These are phyloP conservation scores for Brachionichthys hirsutus DNA, from an alignment of 2,113 vertebrate species.

Conservation along the genomic window DNA sequence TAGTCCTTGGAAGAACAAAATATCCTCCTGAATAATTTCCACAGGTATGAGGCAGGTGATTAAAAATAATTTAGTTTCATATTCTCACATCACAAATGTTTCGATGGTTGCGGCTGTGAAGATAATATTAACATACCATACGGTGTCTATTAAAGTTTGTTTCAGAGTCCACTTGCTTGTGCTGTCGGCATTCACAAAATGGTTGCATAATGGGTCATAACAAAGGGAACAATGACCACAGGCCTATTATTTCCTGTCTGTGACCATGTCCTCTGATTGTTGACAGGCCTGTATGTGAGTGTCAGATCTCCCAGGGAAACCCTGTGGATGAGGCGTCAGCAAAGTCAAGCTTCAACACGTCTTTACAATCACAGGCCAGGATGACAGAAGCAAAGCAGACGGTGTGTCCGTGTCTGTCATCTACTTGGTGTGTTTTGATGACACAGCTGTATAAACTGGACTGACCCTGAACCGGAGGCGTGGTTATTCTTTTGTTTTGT, in stretches of 20 bases:
- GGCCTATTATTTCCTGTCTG: slow-evolving; percentile 45
- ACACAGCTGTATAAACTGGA: slow-evolving; percentile 46
- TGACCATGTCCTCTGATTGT: slow-evolving; percentile 43
- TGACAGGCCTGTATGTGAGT: slow-evolving; percentile 58
- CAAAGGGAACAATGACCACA: slow-evolving; percentile 22
- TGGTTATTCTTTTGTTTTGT: too few relatives aligned
- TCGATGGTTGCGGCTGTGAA: not conserved
- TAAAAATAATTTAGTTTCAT: not conserved
- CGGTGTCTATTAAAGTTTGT: too few relatives aligned
- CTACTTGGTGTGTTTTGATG: slow-evolving; percentile 42
- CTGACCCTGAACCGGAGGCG: slow-evolving; percentile 28
- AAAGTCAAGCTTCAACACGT: slow-evolving; percentile 72
- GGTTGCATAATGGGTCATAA: not conserved
- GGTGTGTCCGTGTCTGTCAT: slow-evolving; percentile 46
- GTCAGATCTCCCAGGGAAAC: slow-evolving; percentile 49
- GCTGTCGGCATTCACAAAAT: slow-evolving; percentile 5
- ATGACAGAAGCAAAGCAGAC: slow-evolving; percentile 32
- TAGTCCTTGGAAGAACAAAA: not conserved
- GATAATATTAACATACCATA: not conserved
- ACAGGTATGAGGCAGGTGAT: slow-evolving; percentile 38
- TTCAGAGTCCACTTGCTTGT: slow-evolving; percentile 11
- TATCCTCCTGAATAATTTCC: slow-evolving; percentile 1
- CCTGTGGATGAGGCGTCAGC: slow-evolving; percentile 47
- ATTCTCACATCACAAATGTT: slow-evolving; percentile 1
- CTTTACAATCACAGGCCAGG: slow-evolving; percentile 42